Percentiles rank a stretch among this genome's conserved stretches.
Conservation (phyloP, 2,113 vertebrate species). For the Spilogale gracilis region DNA sequence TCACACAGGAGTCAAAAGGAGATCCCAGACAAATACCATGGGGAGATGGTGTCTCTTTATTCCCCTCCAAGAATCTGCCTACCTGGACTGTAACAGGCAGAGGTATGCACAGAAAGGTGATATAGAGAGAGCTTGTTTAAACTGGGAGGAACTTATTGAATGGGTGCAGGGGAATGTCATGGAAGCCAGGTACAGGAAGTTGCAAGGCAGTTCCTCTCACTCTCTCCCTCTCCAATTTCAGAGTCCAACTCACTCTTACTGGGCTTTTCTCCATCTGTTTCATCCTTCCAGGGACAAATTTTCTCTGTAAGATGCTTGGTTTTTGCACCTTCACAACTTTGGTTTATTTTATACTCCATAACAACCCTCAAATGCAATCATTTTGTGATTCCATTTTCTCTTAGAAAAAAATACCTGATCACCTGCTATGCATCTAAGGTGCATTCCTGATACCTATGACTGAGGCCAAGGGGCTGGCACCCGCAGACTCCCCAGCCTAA, state of each 20-base stretch:
- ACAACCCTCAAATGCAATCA: not conserved
- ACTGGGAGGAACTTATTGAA: not conserved
- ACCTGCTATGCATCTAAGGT: not conserved
- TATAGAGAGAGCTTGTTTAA: not conserved
- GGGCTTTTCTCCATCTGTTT: constrained; percentile 17
- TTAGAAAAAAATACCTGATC: not conserved
- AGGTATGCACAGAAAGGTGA: not conserved
- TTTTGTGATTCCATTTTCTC: not conserved
- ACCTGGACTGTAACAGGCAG: not conserved
- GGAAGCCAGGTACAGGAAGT: not conserved
- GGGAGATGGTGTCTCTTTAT: not conserved
- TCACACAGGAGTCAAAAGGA: not conserved
- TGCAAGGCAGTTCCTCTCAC: not conserved
- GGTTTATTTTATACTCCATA: constrained; percentile 58
- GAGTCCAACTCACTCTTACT: not conserved
- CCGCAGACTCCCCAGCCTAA: not conserved
- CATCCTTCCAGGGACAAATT: not conserved
- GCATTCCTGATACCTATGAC: not conserved
- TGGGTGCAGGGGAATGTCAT: not conserved
- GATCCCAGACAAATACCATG: not conserved
- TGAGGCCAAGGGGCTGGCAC: not conserved
- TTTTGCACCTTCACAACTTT: constrained; percentile 13
- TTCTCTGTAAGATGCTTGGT: not conserved
- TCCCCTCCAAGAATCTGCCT: not conserved
- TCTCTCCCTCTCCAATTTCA: not conserved